Evolutionary conservation across 1,140 invertebrate genomes (phyloP).

Genomic region (Fopius arisanus): DNA sequence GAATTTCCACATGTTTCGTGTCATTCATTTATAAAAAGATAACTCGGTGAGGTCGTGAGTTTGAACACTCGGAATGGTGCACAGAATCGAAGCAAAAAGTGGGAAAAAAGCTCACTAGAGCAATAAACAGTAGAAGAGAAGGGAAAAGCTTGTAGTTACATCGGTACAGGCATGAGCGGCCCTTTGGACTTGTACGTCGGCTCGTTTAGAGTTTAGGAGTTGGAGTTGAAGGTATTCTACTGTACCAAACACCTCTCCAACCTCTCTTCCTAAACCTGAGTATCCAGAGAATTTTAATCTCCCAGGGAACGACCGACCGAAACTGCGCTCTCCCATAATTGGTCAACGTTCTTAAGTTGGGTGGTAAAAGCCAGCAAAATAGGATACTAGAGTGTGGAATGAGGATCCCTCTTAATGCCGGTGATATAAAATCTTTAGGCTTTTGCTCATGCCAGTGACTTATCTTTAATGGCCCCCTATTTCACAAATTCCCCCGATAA

Average conservation of each 20-base stretch:
- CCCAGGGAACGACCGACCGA: neutral
- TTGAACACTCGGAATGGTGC: neutral
- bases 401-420: too few relatives aligned
- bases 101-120: neutral
- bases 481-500: neutral
- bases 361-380: neutral
- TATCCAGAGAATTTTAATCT: slow-evolving; percentile 26
- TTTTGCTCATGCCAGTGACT: too few relatives aligned
- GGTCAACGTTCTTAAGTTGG: slow-evolving; percentile 9
- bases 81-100: neutral
- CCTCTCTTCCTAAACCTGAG: neutral
- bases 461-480: neutral
- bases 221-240: neutral
- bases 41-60: neutral
- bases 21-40: neutral
- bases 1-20: neutral
- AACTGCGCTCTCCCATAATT: slow-evolving; percentile 14
- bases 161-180: too few relatives aligned
- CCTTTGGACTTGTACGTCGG: too few relatives aligned
- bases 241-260: neutral
- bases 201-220: too few relatives aligned
- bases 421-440: too few relatives aligned
- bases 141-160: neutral
- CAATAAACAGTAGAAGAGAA: neutral
- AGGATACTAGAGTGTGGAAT: neutral